Evolutionary conservation across 1,140 invertebrate genomes (phyloP).

Genomic region (Gryon sp.): DNA sequence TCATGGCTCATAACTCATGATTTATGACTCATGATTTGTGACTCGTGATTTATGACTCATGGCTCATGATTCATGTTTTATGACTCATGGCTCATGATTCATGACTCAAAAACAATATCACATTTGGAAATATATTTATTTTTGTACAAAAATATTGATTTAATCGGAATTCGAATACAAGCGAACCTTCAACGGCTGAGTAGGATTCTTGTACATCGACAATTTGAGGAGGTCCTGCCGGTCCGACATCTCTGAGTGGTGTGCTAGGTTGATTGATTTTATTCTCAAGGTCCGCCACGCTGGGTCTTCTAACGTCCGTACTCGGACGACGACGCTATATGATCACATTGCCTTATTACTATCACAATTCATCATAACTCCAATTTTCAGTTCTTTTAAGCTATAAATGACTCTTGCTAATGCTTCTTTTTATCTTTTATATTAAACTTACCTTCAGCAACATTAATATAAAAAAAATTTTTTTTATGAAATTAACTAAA

Average conservation of each 20-base stretch:
- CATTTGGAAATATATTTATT: too few species aligned
- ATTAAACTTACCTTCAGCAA: slow-evolving; percentile 44
- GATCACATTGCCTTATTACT: slow-evolving; percentile 42
- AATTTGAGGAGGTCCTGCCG: slow-evolving; percentile 90
- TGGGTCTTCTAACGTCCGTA: slow-evolving; percentile 90
- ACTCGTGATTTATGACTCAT: too few species aligned
- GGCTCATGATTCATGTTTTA: too few species aligned
- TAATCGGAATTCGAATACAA: background rate
- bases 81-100: too few species aligned
- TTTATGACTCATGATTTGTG: too few species aligned
- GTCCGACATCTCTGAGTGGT: slow-evolving; percentile 87
- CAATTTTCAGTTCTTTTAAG: slow-evolving; percentile 44
- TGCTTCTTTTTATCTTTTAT: background rate
- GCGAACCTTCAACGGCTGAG: slow-evolving; percentile 92
- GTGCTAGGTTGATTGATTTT: slow-evolving; percentile 94
- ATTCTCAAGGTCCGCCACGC: slow-evolving; percentile 93
- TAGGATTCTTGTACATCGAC: slow-evolving; percentile 94
- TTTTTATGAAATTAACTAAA: slow-evolving; percentile 7
- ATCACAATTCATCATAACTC: background rate
- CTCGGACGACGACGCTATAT: slow-evolving; percentile 90
- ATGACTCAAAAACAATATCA: too few species aligned
- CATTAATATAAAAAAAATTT: slow-evolving; percentile 75
- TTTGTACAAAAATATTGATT: too few species aligned
- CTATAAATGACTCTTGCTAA: slow-evolving; percentile 60
- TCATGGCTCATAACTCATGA: too few species aligned